Percentiles rank a stretch among this genome's conserved stretches.
These are phyloP conservation scores for Oophaga sylvatica DNA, from an alignment of 2,797 vertebrate genomes.

Conservation along the genomic window DNA sequence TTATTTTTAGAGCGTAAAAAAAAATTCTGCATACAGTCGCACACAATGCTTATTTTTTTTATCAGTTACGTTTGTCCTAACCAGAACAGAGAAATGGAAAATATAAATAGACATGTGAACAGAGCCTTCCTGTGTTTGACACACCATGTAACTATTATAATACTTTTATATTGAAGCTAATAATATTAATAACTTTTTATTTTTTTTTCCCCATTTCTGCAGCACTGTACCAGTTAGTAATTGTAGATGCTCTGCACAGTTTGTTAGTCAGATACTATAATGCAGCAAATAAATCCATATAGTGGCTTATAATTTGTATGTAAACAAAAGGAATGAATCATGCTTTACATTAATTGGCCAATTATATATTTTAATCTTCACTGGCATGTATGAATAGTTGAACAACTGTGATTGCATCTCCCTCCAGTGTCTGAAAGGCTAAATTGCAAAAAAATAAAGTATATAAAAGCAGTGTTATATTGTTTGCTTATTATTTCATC, in stretches of 20 bases:
- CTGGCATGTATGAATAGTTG: background rate
- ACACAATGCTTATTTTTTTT: too few relatives aligned
- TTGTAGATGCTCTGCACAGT: background rate
- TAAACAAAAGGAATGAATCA: background rate
- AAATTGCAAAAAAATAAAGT: conserved; percentile 34
- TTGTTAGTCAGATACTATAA: background rate
- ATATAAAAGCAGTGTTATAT: background rate
- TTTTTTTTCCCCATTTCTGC: background rate
- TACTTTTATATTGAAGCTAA: background rate
- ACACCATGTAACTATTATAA: background rate
- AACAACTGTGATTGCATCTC: conserved; percentile 36
- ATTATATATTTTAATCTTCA: background rate
- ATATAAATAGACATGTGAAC: too few relatives aligned
- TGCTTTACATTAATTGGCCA: background rate
- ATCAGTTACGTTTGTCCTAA: too few relatives aligned
- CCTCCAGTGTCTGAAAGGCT: conserved; percentile 46
- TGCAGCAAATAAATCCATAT: background rate
- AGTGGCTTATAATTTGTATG: background rate
- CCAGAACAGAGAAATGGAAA: too few relatives aligned
- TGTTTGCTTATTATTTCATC: background rate
- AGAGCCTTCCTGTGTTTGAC: too few relatives aligned
- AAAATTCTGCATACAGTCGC: too few relatives aligned
- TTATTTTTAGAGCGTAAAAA: too few relatives aligned
- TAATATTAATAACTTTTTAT: background rate
- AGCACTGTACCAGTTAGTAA: background rate